Percentiles rank a stretch among this genome's conserved stretches.
phyloP scores from a whole-genome alignment of 2,888 invertebrate genomes.

The Chrysotoxum bicinctum region DNA sequence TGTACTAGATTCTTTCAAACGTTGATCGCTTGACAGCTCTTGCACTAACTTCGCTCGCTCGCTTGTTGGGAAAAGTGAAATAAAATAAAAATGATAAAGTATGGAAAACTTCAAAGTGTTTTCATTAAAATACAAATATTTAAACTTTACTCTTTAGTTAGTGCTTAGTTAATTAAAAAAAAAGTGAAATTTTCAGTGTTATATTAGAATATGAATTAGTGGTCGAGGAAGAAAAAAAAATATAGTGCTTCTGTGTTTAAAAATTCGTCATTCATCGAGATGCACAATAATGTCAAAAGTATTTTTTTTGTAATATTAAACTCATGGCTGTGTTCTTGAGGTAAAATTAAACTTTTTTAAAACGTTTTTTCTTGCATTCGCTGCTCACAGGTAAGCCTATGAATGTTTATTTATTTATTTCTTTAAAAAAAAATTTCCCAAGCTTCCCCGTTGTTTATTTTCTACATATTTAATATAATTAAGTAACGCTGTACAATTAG shows the following conservation, averaged over 20 bases:
- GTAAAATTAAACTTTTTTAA: neutral
- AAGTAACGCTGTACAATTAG: slow-evolving; percentile 26
- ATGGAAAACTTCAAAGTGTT: no score
- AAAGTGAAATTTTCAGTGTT: neutral
- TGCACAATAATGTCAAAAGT: neutral
- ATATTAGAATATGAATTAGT: neutral
- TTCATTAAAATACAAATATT: no score
- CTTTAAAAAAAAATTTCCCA: neutral
- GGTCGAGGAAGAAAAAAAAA: neutral
- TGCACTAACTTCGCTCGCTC: no score
- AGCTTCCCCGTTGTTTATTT: neutral
- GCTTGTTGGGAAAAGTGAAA: no score
- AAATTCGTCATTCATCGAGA: neutral
- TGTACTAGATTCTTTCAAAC: no score
- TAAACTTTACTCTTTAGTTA: no score
- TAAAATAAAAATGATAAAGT: no score
- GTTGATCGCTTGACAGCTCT: no score
- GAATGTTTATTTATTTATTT: neutral
- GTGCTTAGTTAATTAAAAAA: neutral
- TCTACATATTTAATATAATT: neutral
- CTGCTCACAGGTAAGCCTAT: neutral
- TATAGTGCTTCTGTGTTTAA: neutral
- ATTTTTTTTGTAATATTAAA: neutral
- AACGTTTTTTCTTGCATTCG: neutral
- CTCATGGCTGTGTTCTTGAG: neutral